Percentiles rank a stretch among this genome's conserved stretches.
Evolutionary conservation across 2,797 vertebrate genomes (phyloP).

Genomic region (Peromyscus nudipes): DNA sequence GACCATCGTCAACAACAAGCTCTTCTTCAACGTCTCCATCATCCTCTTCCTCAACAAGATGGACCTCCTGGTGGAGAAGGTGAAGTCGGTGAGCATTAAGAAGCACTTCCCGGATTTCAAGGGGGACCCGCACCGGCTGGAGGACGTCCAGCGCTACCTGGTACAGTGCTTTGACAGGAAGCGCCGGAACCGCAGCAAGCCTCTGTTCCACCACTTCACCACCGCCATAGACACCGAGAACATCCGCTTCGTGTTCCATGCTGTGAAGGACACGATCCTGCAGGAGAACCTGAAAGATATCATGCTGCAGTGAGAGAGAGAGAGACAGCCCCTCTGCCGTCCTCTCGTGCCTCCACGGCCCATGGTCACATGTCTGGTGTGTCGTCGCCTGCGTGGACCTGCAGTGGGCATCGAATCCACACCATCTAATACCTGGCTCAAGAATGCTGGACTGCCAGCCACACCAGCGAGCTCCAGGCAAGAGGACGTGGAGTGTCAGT

Average conservation of each 20-base stretch:
- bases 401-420: slow-evolving; percentile 47
- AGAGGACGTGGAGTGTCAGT: slow-evolving; percentile 73
- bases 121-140: slow-evolving; percentile 93
- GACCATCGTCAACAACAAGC: slow-evolving; percentile 99
- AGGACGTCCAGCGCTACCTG: slow-evolving; percentile 96
- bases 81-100: slow-evolving; percentile 94
- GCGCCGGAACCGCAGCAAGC: slow-evolving; percentile 95
- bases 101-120: slow-evolving; percentile 97
- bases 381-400: slow-evolving; percentile 50
- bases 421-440: slow-evolving; percentile 2
- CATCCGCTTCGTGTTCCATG: slow-evolving; percentile 98
- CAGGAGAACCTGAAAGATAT: slow-evolving; percentile 98
- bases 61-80: slow-evolving; percentile 97
- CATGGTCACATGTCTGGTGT: not conserved
- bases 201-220: slow-evolving; percentile 98
- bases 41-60: slow-evolving; percentile 99
- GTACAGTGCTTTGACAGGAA: slow-evolving; percentile 97
- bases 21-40: slow-evolving; percentile 97
- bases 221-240: slow-evolving; percentile 98
- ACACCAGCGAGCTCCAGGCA: slow-evolving; percentile 72
- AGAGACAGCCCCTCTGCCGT: not conserved
- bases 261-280: slow-evolving; percentile 98
- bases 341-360: not conserved
- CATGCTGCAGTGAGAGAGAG: slow-evolving; percentile 95
- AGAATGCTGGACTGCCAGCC: slow-evolving; percentile 78